Evolutionary conservation across 1,140 invertebrate species (phyloP).

Genomic region (Aphaenogaster floridana): DNA sequence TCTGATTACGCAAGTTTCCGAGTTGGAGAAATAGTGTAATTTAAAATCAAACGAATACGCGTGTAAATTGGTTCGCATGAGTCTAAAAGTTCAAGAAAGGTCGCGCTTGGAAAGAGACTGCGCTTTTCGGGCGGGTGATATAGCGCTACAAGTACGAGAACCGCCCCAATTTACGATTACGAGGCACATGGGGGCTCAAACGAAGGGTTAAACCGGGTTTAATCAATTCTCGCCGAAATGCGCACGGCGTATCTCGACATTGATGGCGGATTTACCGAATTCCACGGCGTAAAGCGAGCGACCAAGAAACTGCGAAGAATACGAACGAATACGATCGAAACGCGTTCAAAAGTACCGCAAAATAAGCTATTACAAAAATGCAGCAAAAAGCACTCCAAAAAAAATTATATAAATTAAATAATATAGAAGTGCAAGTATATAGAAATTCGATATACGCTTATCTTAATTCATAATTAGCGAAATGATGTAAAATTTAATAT

Average conservation of each 20-base stretch:
- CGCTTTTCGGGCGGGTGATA: constrained; percentile 53
- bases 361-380: background rate
- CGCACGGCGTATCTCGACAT: constrained; percentile 54
- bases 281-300: background rate
- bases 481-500: background rate
- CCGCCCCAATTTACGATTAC: constrained; percentile 77
- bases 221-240: constrained; percentile 75
- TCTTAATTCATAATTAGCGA: background rate
- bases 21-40: background rate
- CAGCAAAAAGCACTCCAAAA: background rate
- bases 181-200: constrained; percentile 69
- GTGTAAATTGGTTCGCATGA: constrained; percentile 33
- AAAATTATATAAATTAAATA: background rate
- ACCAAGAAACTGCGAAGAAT: constrained; percentile 1
- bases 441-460: background rate
- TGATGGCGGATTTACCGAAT: constrained; percentile 39
- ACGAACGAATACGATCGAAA: background rate
- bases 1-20: background rate
- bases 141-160: constrained; percentile 34
- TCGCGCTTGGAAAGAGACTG: constrained; percentile 38
- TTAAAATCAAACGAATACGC: constrained; percentile 40
- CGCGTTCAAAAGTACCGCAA: background rate
- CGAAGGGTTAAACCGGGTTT: constrained; percentile 77
- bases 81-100: constrained; percentile 49
- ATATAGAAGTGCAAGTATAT: background rate